phyloP scores from a whole-genome alignment of 1,140 invertebrate species.

The Drosophila pectinifera region DNA sequence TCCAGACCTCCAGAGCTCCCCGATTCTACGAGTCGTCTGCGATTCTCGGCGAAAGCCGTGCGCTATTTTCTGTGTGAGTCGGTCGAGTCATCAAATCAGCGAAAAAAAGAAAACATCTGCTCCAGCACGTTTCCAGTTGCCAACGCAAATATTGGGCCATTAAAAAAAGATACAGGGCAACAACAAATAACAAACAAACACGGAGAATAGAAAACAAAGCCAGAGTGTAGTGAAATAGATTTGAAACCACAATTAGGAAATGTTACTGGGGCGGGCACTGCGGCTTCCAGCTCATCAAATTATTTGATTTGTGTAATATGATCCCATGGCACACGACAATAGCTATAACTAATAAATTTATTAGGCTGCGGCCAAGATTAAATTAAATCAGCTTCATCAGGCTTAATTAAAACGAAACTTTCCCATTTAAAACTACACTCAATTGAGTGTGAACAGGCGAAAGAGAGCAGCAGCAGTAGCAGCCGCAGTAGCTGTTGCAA shows the following conservation, averaged over 20 bases:
- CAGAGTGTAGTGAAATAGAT: slow-evolving; percentile 17
- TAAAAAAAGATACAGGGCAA: slow-evolving; percentile 8
- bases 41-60: slow-evolving; percentile 23
- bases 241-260: slow-evolving; percentile 25
- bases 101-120: slow-evolving; percentile 63
- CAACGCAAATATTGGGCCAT: slow-evolving; percentile 5
- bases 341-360: slow-evolving; percentile 70
- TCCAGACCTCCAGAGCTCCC: slow-evolving; percentile 21
- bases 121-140: slow-evolving; percentile 58
- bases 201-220: slow-evolving; percentile 20
- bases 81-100: slow-evolving; percentile 39
- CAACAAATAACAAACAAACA: slow-evolving; percentile 15
- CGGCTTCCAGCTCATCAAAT: background rate
- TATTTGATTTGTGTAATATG: slow-evolving; percentile 44
- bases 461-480: slow-evolving; percentile 20
- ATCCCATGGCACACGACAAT: slow-evolving; percentile 4
- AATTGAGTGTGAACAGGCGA: slow-evolving; percentile 71
- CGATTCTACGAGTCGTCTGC: slow-evolving; percentile 7
- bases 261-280: no score
- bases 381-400: slow-evolving; percentile 82
- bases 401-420: slow-evolving; percentile 81
- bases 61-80: slow-evolving; percentile 34
- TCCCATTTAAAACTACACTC: slow-evolving; percentile 72
- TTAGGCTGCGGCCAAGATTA: slow-evolving; percentile 73
- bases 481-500: no score